phyloP scores from a whole-genome alignment of 2,113 vertebrate genomes.

The Trichechus manatus region DNA sequence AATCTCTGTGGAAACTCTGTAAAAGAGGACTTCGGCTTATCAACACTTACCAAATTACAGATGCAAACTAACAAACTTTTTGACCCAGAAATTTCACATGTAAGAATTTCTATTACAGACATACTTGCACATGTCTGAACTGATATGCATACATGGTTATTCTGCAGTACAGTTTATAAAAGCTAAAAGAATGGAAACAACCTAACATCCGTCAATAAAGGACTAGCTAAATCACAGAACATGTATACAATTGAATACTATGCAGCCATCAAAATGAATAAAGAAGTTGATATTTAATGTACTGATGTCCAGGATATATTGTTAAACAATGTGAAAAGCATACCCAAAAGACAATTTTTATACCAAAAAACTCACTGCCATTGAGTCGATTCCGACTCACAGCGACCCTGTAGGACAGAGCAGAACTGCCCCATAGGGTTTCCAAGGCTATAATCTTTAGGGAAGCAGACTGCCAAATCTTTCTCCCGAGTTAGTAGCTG shows the following conservation, averaged over 20 bases:
- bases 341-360: not conserved
- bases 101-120: slow-evolving; percentile 18
- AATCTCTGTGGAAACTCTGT: not conserved
- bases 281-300: not conserved
- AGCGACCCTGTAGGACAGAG: no score
- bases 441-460: no score
- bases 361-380: no score
- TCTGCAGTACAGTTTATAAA: not conserved
- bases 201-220: not conserved
- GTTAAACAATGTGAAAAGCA: not conserved
- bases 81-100: slow-evolving; percentile 32
- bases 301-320: not conserved
- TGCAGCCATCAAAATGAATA: not conserved
- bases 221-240: not conserved
- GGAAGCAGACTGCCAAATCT: no score
- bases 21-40: not conserved
- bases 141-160: not conserved
- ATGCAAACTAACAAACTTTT: slow-evolving; percentile 19
- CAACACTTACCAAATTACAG: not conserved
- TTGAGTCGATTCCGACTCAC: no score
- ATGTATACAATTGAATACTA: not conserved
- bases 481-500: no score
- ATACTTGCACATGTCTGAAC: not conserved
- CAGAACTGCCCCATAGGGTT: no score
- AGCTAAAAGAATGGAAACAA: not conserved